Base-by-base conservation (phyloP, 2,797 vertebrate species). In the Spinus pinus region DNA sequence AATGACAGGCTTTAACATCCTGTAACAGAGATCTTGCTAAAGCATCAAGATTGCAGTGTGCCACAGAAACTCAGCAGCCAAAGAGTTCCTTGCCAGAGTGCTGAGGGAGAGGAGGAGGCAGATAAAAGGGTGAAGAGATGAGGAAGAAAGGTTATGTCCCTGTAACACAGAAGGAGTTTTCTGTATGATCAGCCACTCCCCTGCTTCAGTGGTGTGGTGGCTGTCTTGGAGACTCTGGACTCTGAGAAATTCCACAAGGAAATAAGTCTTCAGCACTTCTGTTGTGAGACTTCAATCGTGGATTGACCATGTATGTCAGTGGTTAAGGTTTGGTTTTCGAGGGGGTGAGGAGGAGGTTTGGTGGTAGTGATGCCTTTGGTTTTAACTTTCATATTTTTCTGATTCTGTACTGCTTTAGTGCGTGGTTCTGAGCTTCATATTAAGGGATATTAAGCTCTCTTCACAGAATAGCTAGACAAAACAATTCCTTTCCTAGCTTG, bases 11-110 rank as follows among this genome's bases (percentile, higher is more conserved):
- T 86, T 66, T 37, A 22, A 41, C 18, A 7, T 37, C 53, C 51
- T 58, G 15, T 31, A 47, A 75, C 27, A 72, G n/a, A 33, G 35
- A 33, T 22, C 51, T 53, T 31, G 35, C 13, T 39, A 53, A 56
- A 83, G n/a, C 42, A 42, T 25, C 9, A 2, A 13, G 58, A 35
- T 16, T 16, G 11, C 23, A 60, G 0, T 0, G 1, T 82, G 50
- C 46, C 75, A 25, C n/a, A 56, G 42, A 67, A 74, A 30, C 7
- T 47, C 46, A 54, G 22, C 12, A 75, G 41, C 7, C 66, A 33
- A 82, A 18, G 2, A 30, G 5, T 23, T 18, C 53, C 24, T 69
- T 30, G 11, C 10, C n/a, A 27, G 42, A 44, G 9, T 35, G 25
- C 23, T 50, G 30, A 6, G 8, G 22, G 10, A 83, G 46, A 77